These are phyloP conservation scores for Eupelmus urozonus DNA, from an alignment of 2,888 invertebrate genomes.

Conservation along the genomic window DNA sequence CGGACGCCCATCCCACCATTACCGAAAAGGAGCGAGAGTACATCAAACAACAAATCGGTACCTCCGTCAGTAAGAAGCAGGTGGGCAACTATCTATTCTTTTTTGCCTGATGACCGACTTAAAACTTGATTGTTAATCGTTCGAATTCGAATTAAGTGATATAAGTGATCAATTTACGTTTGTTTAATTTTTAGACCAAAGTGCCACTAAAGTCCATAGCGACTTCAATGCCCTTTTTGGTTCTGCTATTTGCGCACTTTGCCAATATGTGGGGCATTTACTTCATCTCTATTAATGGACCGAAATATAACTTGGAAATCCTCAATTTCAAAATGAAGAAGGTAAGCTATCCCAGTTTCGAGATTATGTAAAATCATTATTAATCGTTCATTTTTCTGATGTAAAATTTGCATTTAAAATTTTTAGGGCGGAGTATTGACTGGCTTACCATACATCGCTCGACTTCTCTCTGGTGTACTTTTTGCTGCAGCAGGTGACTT, in stretches of 20 bases:
- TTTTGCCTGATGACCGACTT: not conserved
- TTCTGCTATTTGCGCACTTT: conserved; percentile 84
- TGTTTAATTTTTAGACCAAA: conserved; percentile 79
- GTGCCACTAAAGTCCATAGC: conserved; percentile 83
- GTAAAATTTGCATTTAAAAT: not conserved
- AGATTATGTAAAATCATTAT: no score
- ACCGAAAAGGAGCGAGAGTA: conserved; percentile 82
- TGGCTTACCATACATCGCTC: conserved; percentile 86
- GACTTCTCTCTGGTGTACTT: conserved; percentile 83
- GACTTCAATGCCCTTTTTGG: conserved; percentile 84
- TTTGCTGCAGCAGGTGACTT: conserved; percentile 87
- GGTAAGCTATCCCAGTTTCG: conserved; percentile 61
- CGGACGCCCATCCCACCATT: conserved; percentile 82
- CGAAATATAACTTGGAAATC: conserved; percentile 86
- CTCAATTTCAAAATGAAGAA: conserved; percentile 84
- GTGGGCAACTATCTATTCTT: conserved; percentile 57
- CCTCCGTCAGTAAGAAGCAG: conserved; percentile 71
- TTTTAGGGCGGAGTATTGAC: conserved; percentile 84
- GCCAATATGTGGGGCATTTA: conserved; percentile 90
- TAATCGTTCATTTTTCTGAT: not conserved
- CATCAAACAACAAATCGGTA: conserved; percentile 78
- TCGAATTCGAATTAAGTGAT: not conserved
- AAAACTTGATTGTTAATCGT: not conserved
- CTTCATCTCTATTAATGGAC: conserved; percentile 87
- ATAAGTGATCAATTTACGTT: conserved; percentile 24